Base-by-base conservation (phyloP, 2,797 vertebrate genomes). In the Enteromius argenteus region DNA sequence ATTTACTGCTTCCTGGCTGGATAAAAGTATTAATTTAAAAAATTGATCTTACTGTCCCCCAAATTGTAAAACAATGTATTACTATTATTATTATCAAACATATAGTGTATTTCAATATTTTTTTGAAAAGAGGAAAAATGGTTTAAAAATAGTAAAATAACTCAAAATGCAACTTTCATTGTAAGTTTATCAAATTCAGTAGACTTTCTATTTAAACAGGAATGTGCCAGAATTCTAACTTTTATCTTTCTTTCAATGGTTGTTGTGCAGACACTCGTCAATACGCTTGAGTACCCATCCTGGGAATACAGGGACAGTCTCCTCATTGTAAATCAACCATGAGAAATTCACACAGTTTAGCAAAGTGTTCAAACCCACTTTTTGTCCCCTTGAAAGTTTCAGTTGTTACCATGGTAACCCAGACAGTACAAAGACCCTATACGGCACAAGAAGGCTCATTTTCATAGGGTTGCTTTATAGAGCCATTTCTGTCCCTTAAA, bases 371-470 rank as follows among this genome's bases (percentile, higher is more conserved):
- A 86, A 58, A 80, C 88, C 88, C 89, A 90, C 88, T 89, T 91
- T 94, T 93, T 85, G 69, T 83, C 88, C 69, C 49, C 58, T 72
- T 64, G 39, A 87, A 85, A 88, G 88, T 91, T 90, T 84, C 88
- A 88, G 83, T 2, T 1, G 92, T 94, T 89, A 8, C 91, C 91
- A 91, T 92, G 91, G 89, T 76, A 62, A 90, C 91, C 60, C 1
- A 84, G 85, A 87, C 87, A 32, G 37, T 68, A 68, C 62, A 77
- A 44, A 77, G 73, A 32, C 62, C 35, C 8, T 91, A 39, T 39
- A 80, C 64, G 66, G 67, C 87, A 81, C 39, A 86, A 71, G n/a
- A 81, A 23, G 87, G 88, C 89, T 89, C 17, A 32, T n/a, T 51
- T 74, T 74, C 15, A 67, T 21, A 15, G 27, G 67, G 9, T 23